A percentile compares a stretch with the other conserved stretches of the same genome.
phyloP scores from a whole-genome alignment of 2,888 invertebrate species.

The Trissolcus japonicus region DNA sequence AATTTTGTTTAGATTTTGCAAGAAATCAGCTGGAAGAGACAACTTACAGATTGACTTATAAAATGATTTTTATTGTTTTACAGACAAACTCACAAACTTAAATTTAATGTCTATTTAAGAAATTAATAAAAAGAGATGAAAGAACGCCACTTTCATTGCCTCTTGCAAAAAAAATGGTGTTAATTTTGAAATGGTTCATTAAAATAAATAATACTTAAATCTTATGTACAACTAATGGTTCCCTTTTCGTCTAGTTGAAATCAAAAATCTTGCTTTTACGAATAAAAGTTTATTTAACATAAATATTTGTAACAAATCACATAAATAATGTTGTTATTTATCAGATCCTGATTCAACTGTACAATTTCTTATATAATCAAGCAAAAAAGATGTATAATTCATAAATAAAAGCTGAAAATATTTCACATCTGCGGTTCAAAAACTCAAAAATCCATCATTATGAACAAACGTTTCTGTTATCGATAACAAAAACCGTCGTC shows the following conservation, averaged over 20 bases:
- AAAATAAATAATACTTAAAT: constrained; percentile 12
- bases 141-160: no score
- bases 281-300: constrained; percentile 16
- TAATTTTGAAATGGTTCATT: background rate
- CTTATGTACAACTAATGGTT: background rate
- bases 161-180: no score
- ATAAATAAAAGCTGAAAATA: background rate
- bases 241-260: background rate
- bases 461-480: no score
- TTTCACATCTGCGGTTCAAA: no score
- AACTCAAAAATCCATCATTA: no score
- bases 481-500: background rate
- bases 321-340: constrained; percentile 12
- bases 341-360: constrained; percentile 3
- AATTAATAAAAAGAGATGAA: constrained; percentile 5
- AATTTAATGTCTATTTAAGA: constrained; percentile 19
- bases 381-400: background rate
- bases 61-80: background rate
- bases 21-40: no score
- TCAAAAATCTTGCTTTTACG: constrained; percentile 4
- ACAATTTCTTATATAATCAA: constrained; percentile 12
- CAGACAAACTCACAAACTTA: constrained; percentile 5
- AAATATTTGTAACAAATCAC: constrained; percentile 18
- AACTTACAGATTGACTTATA: no score
- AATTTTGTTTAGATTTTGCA: no score